Evolutionary conservation across 2,113 vertebrate genomes (phyloP).

Genomic region (Shinisaurus crocodilurus): DNA sequence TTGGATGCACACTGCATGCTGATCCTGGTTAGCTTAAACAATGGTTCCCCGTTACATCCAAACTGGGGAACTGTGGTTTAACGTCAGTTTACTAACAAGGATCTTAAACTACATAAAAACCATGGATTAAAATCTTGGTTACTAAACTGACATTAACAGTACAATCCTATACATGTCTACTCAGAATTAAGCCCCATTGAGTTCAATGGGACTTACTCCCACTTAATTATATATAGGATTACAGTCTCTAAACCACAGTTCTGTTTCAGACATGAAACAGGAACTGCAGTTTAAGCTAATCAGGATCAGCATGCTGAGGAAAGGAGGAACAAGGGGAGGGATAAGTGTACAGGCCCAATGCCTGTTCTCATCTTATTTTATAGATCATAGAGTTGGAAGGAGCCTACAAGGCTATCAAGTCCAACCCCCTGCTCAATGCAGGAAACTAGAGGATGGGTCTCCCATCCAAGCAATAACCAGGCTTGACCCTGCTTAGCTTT

Average conservation of each 20-base stretch:
- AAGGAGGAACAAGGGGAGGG: not conserved
- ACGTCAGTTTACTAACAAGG: not conserved
- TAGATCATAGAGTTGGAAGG: too few species aligned
- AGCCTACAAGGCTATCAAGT: too few species aligned
- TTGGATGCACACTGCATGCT: not conserved
- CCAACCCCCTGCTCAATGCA: too few species aligned
- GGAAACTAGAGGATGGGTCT: too few species aligned
- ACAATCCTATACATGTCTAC: too few species aligned
- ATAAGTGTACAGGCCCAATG: not conserved
- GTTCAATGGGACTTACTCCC: too few species aligned
- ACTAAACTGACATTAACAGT: not conserved
- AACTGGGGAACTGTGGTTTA: not conserved
- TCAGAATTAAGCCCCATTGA: too few species aligned
- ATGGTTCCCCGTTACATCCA: not conserved
- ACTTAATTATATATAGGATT: too few species aligned
- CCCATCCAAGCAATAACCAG: too few species aligned
- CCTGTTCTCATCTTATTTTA: not conserved
- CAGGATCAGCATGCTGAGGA: not conserved
- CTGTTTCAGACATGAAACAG: not conserved
- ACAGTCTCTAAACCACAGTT: not conserved
- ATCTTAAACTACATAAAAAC: not conserved
- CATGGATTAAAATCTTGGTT: not conserved
- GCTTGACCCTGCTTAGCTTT: too few species aligned
- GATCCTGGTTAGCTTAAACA: not conserved
- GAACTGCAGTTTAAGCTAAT: not conserved